phyloP scores from a whole-genome alignment of 2,888 invertebrate species.

The Drosophila pseudotakahashii region DNA sequence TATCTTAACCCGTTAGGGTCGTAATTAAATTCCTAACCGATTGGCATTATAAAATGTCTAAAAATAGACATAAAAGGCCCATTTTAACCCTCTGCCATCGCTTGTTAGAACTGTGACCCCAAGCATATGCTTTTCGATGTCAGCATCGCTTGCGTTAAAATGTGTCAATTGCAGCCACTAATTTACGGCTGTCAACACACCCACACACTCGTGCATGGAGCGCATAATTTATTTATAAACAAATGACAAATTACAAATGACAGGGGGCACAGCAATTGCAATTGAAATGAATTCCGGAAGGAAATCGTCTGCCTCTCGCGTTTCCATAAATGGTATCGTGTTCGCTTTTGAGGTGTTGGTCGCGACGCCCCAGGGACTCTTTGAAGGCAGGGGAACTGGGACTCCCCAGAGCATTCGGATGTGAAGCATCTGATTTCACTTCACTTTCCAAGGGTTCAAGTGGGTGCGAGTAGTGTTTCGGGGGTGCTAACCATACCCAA shows the following conservation, averaged over 20 bases:
- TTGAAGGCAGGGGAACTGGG: slow-evolving; percentile 4
- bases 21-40: too few relatives aligned
- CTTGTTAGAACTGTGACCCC: slow-evolving; percentile 31
- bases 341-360: slow-evolving; percentile 49
- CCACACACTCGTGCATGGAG: slow-evolving; percentile 24
- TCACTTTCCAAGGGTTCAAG: slow-evolving; percentile 26
- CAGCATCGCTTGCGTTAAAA: slow-evolving; percentile 68
- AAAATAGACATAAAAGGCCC: neutral
- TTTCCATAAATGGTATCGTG: slow-evolving; percentile 75
- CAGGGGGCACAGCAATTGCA: slow-evolving; percentile 44
- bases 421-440: slow-evolving; percentile 70
- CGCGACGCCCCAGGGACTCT: slow-evolving; percentile 19
- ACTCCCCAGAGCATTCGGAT: slow-evolving; percentile 46
- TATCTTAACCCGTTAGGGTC: too few relatives aligned
- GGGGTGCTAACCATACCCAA: slow-evolving; percentile 1
- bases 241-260: slow-evolving; percentile 65
- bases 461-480: slow-evolving; percentile 13
- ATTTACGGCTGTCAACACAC: slow-evolving; percentile 67
- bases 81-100: neutral
- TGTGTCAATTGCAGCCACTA: slow-evolving; percentile 73
- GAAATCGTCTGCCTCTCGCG: slow-evolving; percentile 68
- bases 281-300: slow-evolving; percentile 78
- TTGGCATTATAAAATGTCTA: too few relatives aligned
- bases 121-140: slow-evolving; percentile 59
- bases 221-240: slow-evolving; percentile 70